Base-by-base conservation (phyloP, 2,888 invertebrate genomes). In the Drosophila vallismaia region DNA sequence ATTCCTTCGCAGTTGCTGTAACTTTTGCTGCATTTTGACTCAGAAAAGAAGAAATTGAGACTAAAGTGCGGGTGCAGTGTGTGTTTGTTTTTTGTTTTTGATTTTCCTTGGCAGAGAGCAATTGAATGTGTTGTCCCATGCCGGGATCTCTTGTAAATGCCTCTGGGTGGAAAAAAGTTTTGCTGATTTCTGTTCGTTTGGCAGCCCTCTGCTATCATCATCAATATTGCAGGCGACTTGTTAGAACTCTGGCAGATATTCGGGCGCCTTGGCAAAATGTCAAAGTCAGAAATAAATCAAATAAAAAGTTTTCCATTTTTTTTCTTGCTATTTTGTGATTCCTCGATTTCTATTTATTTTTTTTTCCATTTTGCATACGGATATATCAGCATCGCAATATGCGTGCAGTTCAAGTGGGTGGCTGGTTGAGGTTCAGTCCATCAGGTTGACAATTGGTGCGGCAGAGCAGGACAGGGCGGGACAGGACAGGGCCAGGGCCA, bases 201-300 rank as follows among this genome's bases (percentile, higher is more conserved):
- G 28, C 50, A 29, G 33, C 1, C 10, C 24, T 5, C 28, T 10
- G 33, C 33, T 33, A 62, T 69, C 59, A 72, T 69, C 76, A 81
- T 85, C 86, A 85, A 85, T 79, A 82, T 85, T 68, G 79, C 75
- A 52, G 45, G 55, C 49, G 36, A 69, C 48, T 70, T 40, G 42
- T 38, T 52, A 24, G 19, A 19, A 28, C 31, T 36, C 24, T 64
- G 66, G 29, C 54, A 48, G 50, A 45, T 70, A 62, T 53, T 71
- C 50, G 49, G 44, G 44, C 49, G 52, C 49, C 71, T 71, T 63
- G 71, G 56, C 73, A 44, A 67, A 73, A 72, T 72, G 71, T 72
- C 71, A 72, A 72, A 73, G 67, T 67, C 53, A 71, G 28, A 64
- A 48, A 72, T 63, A 74, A 74, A 74, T 73, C 72, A 72, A 74